Conservation (phyloP, 2,888 invertebrate genomes). For the Tipula helvola region DNA sequence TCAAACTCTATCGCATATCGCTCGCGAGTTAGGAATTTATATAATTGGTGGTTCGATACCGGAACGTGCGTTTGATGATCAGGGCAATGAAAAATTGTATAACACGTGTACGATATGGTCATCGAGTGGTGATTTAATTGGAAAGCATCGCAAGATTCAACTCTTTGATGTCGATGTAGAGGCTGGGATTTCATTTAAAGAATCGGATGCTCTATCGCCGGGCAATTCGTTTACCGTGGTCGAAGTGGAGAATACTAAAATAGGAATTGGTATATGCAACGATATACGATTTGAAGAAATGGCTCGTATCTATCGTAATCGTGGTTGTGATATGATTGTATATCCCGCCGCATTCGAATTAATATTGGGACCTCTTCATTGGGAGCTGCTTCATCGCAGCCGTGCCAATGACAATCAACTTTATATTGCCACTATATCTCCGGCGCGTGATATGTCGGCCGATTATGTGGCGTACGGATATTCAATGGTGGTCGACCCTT, state of each 20-base stretch:
- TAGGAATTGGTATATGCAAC: constrained; percentile 93
- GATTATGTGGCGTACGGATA: constrained; percentile 89
- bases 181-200: constrained; percentile 77
- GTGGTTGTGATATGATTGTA: constrained; percentile 72
- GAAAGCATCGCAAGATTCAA: constrained; percentile 79
- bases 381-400: constrained; percentile 70
- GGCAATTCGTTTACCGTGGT: constrained; percentile 65
- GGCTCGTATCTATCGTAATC: constrained; percentile 56
- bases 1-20: constrained; percentile 54
- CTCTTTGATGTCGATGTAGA: constrained; percentile 91
- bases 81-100: constrained; percentile 45
- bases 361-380: constrained; percentile 88
- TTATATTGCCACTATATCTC: constrained; percentile 73
- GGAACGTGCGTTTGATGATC: constrained; percentile 44
- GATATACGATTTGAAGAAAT: constrained; percentile 86
- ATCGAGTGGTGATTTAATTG: constrained; percentile 61
- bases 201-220: constrained; percentile 67
- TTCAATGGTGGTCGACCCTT: constrained; percentile 72
- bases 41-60: constrained; percentile 86
- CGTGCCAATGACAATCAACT: constrained; percentile 83
- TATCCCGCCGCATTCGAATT: constrained; percentile 94
- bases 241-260: constrained; percentile 51
- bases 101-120: constrained; percentile 87
- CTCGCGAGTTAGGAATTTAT: constrained; percentile 61
- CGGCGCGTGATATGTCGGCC: constrained; percentile 65